Percentiles rank a stretch among this genome's conserved stretches.
These are phyloP conservation scores for Meloidogyne hapla DNA, from an alignment of 1,140 invertebrate genomes.

Conservation along the genomic window DNA sequence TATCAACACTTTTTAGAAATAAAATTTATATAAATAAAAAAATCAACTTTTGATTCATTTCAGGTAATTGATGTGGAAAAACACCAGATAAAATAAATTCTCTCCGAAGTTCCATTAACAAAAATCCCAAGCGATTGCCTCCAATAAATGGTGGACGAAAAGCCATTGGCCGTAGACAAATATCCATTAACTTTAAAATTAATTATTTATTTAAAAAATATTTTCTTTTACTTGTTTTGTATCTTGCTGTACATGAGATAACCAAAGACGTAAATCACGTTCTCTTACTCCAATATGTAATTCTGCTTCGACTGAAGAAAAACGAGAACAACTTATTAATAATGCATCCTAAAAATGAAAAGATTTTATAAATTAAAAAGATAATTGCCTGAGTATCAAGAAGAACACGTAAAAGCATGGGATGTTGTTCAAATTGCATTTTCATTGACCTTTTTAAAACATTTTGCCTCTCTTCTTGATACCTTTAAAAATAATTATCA, in stretches of 20 bases:
- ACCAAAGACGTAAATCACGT: constrained; percentile 55
- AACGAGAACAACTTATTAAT: constrained; percentile 54
- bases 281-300: constrained; percentile 60
- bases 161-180: constrained; percentile 55
- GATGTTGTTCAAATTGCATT: constrained; percentile 59
- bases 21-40: not conserved
- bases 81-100: constrained; percentile 61
- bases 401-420: constrained; percentile 51
- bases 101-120: constrained; percentile 60
- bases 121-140: constrained; percentile 59
- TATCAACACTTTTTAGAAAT: constrained; percentile 42
- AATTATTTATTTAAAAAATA: not conserved
- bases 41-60: constrained; percentile 42
- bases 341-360: constrained; percentile 45
- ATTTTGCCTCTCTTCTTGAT: constrained; percentile 56
- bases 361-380: not conserved
- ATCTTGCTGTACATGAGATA: constrained; percentile 39
- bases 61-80: constrained; percentile 59
- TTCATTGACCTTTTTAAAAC: constrained; percentile 54
- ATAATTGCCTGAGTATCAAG: constrained; percentile 49
- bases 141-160: constrained; percentile 61
- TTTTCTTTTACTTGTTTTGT: constrained; percentile 47
- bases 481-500: constrained; percentile 22
- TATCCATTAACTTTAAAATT: constrained; percentile 49
- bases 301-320: constrained; percentile 56